Conservation (phyloP, 2,797 vertebrate species). For the Xyrichtys novacula region DNA sequence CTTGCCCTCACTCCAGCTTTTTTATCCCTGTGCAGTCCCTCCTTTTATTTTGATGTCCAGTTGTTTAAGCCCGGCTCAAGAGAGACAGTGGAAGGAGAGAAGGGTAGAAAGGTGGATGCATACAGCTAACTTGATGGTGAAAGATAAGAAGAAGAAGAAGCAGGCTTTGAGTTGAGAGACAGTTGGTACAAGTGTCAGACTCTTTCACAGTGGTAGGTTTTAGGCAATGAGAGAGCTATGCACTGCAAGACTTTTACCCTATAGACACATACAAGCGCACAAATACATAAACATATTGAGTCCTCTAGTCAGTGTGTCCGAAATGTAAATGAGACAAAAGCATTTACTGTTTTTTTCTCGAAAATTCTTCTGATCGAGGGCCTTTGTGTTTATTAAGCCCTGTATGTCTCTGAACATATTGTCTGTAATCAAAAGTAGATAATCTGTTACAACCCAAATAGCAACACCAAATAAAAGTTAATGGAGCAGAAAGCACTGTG, state of each 20-base stretch:
- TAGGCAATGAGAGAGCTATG: conserved; percentile 7
- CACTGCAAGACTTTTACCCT: conserved; percentile 12
- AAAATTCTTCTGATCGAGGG: no score
- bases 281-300: not conserved
- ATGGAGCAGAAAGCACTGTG: not conserved
- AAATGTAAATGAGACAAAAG: no score
- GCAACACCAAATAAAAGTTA: not conserved
- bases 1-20: conserved; percentile 35
- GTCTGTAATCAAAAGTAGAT: no score
- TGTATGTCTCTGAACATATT: no score
- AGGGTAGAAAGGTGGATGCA: not conserved
- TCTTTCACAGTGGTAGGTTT: conserved; percentile 13
- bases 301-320: no score
- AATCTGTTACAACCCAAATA: not conserved
- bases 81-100: not conserved
- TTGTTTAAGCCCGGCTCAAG: conserved; percentile 19
- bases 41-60: not conserved
- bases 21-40: not conserved
- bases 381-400: no score
- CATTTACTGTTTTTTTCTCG: no score
- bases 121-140: not conserved
- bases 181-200: conserved; percentile 19
- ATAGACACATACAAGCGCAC: not conserved
- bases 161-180: not conserved
- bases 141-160: conserved; percentile 28